Conservation (phyloP, 1,140 invertebrate genomes). For the Eriosoma lanigerum region DNA sequence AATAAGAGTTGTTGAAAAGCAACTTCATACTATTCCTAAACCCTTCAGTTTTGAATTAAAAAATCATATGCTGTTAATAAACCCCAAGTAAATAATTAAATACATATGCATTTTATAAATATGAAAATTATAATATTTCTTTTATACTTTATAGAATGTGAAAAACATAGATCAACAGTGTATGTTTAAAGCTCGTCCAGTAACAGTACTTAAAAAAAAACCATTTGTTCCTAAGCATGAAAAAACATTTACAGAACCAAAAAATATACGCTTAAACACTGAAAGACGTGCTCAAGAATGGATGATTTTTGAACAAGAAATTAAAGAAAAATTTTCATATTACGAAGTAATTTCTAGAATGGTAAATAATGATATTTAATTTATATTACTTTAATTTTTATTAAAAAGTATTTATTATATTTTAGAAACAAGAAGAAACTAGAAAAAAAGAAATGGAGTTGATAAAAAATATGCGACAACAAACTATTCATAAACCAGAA, state of each 20-base stretch:
- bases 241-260: conserved; percentile 36
- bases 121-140: too few relatives aligned
- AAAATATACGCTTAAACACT: conserved; percentile 32
- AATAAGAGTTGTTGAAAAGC: too few relatives aligned
- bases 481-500: conserved; percentile 45
- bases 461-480: conserved; percentile 12
- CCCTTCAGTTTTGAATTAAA: too few relatives aligned
- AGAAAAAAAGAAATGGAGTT: conserved; percentile 15
- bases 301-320: conserved; percentile 47
- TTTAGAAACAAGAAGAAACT: conserved; percentile 37
- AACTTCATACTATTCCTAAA: too few relatives aligned
- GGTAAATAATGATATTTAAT: not conserved
- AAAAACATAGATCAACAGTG: conserved; percentile 11
- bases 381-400: not conserved
- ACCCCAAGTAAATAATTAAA: conserved; percentile 8
- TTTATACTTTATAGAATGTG: not conserved
- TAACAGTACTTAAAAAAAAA: conserved; percentile 33
- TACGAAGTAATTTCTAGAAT: conserved; percentile 20
- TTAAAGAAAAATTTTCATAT: conserved; percentile 35
- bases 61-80: conserved; percentile 5
- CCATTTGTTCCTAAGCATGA: conserved; percentile 38
- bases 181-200: conserved; percentile 30
- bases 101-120: not conserved
- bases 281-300: conserved; percentile 45
- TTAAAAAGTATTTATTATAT: not conserved